Percentiles rank a stretch among this genome's conserved stretches.
These are phyloP conservation scores for Platypus cylindrus DNA, from an alignment of 2,888 invertebrate genomes.

Conservation along the genomic window DNA sequence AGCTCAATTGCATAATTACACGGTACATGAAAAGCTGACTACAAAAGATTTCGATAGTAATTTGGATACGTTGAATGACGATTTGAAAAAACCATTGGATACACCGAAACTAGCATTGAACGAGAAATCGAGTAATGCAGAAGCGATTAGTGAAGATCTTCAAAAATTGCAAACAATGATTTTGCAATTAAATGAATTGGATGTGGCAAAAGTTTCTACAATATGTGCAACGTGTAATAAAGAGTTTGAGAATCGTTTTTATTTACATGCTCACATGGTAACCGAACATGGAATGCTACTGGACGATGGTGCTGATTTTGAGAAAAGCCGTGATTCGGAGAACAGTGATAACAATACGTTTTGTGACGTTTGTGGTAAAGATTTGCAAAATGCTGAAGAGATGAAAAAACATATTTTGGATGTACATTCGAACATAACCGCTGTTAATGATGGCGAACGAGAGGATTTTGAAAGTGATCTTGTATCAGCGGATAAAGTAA, in stretches of 20 bases:
- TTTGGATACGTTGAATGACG: slow-evolving; percentile 13
- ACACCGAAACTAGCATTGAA: slow-evolving; percentile 12
- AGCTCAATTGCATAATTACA: slow-evolving; percentile 33
- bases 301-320: slow-evolving; percentile 33
- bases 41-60: slow-evolving; percentile 21
- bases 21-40: slow-evolving; percentile 29
- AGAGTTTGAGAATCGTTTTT: slow-evolving; percentile 59
- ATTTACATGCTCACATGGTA: slow-evolving; percentile 55
- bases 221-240: slow-evolving; percentile 58
- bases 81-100: slow-evolving; percentile 14
- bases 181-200: slow-evolving; percentile 71
- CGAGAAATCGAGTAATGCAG: slow-evolving; percentile 34
- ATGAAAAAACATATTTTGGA: slow-evolving; percentile 57
- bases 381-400: slow-evolving; percentile 45
- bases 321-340: slow-evolving; percentile 28
- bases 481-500: slow-evolving; percentile 35
- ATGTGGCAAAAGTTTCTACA: slow-evolving; percentile 41
- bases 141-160: slow-evolving; percentile 69
- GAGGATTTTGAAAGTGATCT: slow-evolving; percentile 34
- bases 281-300: slow-evolving; percentile 49
- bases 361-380: slow-evolving; percentile 35
- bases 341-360: slow-evolving; percentile 29
- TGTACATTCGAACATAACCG: slow-evolving; percentile 40
- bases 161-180: slow-evolving; percentile 86
- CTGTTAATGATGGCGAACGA: slow-evolving; percentile 21